Percentiles rank a stretch among this genome's conserved stretches.
phyloP scores from a whole-genome alignment of 2,888 invertebrate genomes.

The Hypsopygia costalis region DNA sequence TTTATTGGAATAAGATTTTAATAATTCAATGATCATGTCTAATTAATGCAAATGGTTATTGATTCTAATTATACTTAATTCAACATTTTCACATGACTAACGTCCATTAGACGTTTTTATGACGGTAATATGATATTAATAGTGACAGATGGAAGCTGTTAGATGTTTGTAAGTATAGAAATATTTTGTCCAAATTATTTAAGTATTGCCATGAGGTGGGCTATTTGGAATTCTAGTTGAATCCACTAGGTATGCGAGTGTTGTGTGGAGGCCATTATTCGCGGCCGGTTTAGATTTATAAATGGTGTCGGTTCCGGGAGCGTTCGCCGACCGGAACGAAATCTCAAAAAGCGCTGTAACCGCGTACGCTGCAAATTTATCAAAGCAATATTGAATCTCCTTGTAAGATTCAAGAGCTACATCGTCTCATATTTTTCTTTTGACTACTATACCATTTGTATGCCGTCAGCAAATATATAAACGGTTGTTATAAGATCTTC shows the following conservation, averaged over 20 bases:
- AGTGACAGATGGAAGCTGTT: not conserved
- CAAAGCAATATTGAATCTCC: conserved; percentile 10
- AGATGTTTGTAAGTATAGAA: not conserved
- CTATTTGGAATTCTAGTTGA: conserved; percentile 5
- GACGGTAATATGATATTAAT: not conserved
- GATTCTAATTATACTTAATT: conserved; percentile 7
- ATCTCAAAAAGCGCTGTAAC: conserved; percentile 28
- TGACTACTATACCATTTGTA: too few species aligned
- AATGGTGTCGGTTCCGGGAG: conserved; percentile 42
- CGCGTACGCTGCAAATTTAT: conserved; percentile 27
- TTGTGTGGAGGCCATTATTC: conserved; percentile 34
- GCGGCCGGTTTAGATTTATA: conserved; percentile 44
- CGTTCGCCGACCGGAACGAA: conserved; percentile 42
- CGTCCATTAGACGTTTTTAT: not conserved
- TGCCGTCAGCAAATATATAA: conserved; percentile 7
- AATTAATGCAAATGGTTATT: conserved; percentile 6
- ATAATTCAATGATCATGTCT: conserved; percentile 7
- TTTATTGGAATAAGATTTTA: conserved; percentile 10
- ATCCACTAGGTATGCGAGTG: conserved; percentile 13
- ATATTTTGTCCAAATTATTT: not conserved
- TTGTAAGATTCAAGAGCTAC: conserved; percentile 7
- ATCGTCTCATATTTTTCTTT: conserved; percentile 1
- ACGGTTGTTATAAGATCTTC: conserved; percentile 31
- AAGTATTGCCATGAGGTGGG: not conserved
- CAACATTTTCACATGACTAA: not conserved